A percentile compares a stretch with the other conserved stretches of the same genome.
These are phyloP conservation scores for Polypedilum pembai DNA, from an alignment of 1,140 invertebrate genomes.

Conservation along the genomic window DNA sequence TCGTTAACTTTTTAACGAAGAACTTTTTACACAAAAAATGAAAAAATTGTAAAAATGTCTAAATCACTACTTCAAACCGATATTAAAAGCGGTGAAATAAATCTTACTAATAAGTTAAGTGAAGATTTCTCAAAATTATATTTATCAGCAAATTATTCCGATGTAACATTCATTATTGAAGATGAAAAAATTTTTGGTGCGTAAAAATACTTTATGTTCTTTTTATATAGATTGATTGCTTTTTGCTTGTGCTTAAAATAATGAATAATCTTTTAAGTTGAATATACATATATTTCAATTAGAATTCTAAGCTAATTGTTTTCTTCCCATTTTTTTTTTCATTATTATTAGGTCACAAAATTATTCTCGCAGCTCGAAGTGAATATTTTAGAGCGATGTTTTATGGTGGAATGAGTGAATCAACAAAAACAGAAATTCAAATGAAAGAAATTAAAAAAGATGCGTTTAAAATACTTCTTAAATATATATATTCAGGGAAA, in stretches of 20 bases:
- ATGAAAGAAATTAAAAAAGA: constrained; percentile 75
- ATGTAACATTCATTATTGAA: constrained; percentile 84
- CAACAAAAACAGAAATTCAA: constrained; percentile 73
- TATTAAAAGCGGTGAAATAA: neutral
- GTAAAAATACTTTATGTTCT: neutral
- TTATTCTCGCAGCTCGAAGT: constrained; percentile 83
- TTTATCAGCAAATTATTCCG: constrained; percentile 81
- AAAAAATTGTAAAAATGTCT: neutral
- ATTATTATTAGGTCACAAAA: constrained; percentile 38
- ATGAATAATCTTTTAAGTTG: too few species aligned
- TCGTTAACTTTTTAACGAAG: too few species aligned
- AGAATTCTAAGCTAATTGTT: too few species aligned
- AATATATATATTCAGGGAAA: constrained; percentile 87
- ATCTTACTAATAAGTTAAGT: constrained; percentile 50
- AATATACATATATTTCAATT: too few species aligned
- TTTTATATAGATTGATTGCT: too few species aligned
- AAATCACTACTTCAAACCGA: neutral
- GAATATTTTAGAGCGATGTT: constrained; percentile 89
- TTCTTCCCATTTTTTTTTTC: constrained; percentile 11
- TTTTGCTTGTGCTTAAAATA: too few species aligned
- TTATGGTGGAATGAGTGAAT: constrained; percentile 87
- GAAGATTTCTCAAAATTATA: constrained; percentile 76
- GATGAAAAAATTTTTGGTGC: constrained; percentile 59
- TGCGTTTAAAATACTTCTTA: constrained; percentile 82
- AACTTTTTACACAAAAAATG: too few species aligned